Evolutionary conservation across 2,888 invertebrate species (phyloP).

Genomic region (Apotomis turbidana): DNA sequence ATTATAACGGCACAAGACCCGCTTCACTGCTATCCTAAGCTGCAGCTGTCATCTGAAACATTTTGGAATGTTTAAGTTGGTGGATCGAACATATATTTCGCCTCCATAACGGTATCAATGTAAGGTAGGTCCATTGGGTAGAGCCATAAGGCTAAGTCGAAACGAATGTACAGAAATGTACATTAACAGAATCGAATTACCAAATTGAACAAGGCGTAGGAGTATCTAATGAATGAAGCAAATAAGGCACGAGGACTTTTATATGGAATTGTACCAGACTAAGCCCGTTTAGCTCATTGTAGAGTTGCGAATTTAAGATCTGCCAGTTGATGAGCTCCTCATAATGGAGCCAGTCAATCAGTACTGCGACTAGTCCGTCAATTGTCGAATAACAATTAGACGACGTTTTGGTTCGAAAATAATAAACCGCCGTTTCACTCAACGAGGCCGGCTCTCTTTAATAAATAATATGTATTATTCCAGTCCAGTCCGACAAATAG

Average conservation of each 20-base stretch:
- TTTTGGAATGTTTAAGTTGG: constrained; percentile 1
- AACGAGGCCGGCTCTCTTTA: constrained; percentile 3
- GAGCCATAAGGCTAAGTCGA: constrained; percentile 15
- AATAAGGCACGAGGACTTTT: constrained; percentile 29
- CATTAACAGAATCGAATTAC: constrained; percentile 24
- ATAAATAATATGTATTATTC: constrained; percentile 17
- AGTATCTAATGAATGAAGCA: constrained; percentile 21
- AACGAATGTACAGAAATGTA: constrained; percentile 15
- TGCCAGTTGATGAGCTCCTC: constrained; percentile 7
- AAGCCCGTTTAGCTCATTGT: constrained; percentile 6
- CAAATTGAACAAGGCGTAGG: constrained; percentile 32
- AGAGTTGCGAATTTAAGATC: constrained; percentile 5
- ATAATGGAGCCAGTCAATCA: constrained; percentile 5
- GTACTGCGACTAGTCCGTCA: neutral
- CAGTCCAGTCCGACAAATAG: constrained; percentile 12
- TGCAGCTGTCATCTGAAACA: constrained; percentile 22
- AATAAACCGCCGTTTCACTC: constrained; percentile 1
- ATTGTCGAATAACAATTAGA: neutral
- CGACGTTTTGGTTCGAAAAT: neutral
- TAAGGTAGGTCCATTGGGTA: constrained; percentile 8
- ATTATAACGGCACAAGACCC: constrained; percentile 30
- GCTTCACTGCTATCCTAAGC: constrained; percentile 20
- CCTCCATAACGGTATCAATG: constrained; percentile 4
- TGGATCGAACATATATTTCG: neutral
- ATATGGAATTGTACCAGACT: constrained; percentile 1